phyloP scores from a whole-genome alignment of 2,113 vertebrate genomes.

The Mus spicilegus region DNA sequence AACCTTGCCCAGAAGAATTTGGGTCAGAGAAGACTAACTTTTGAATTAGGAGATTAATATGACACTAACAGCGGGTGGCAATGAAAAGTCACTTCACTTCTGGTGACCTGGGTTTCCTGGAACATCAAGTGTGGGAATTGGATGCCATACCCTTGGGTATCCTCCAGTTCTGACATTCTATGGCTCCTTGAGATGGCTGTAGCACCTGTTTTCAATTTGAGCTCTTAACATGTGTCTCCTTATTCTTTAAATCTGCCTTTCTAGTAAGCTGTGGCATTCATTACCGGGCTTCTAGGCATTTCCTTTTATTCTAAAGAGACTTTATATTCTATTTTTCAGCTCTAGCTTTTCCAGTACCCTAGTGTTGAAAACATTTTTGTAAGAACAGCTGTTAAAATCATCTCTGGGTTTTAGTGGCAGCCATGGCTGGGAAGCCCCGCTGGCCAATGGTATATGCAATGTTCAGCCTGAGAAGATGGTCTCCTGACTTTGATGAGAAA shows the following conservation, averaged over 20 bases:
- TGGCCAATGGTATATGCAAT: not conserved
- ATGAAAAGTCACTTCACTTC: constrained; percentile 43
- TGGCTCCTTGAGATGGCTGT: not conserved
- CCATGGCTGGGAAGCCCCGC: not conserved
- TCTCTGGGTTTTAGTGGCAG: constrained; percentile 25
- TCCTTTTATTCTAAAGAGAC: constrained; percentile 78
- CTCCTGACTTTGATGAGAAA: constrained; percentile 63
- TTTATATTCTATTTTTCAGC: constrained; percentile 63
- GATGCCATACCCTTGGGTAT: constrained; percentile 1
- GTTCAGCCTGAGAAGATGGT: constrained; percentile 33
- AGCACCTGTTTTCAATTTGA: constrained; percentile 78
- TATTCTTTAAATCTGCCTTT: constrained; percentile 73
- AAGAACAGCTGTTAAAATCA: constrained; percentile 69
- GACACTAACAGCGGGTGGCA: constrained; percentile 36
- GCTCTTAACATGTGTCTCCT: constrained; percentile 66
- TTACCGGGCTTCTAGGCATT: constrained; percentile 78
- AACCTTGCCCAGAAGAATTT: not conserved
- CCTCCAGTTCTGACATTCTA: constrained; percentile 41
- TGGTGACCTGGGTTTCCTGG: constrained; percentile 59
- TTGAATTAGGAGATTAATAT: constrained; percentile 19
- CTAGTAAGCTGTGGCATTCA: constrained; percentile 78
- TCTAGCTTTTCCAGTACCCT: constrained; percentile 1
- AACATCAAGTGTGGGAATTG: constrained; percentile 47
- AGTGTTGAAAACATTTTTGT: constrained; percentile 17
- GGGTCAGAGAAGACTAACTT: not conserved